Base-by-base conservation (phyloP, 2,888 invertebrate species). In the Pomacea canaliculata region DNA sequence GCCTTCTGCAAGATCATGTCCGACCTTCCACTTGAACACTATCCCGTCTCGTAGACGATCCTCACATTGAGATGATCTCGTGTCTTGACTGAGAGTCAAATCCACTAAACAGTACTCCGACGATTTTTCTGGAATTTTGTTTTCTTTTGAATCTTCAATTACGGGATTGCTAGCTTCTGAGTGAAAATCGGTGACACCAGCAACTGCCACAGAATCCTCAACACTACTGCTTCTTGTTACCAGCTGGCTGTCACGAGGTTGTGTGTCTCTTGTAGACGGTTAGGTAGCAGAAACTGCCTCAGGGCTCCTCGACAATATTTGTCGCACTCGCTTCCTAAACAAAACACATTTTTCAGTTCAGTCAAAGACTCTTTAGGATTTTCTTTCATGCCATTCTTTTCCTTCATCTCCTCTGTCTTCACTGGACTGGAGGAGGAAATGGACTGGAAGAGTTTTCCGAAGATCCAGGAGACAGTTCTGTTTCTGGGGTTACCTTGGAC, bases 231-330 rank as follows among this genome's bases (percentile, higher is more conserved):
- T 48, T 19, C 9, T 48, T 27, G 49, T 13, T 56, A 16, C 18
- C 10, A 23, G 59, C 9, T 37, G 1, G 19, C 16, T 18, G n/a
- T n/a, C 18, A 27, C 19, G 19, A 7, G 51, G 4, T 8, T n/a
- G 74, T 74, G 60, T 2, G 74, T 74, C 49, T 74, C 74, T 9
- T 23, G 12, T 13, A 74, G 60, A 13, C 74, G 68, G 69, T 74
- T 63, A n/a, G 74, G 74, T 12, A 74, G 59, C 23, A 59, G 62
- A 10, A 69, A n/a, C 18, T 74, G 67, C 62, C 69, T 59, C 56
- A 67, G 68, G 19, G 59, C 12, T 59, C 19, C 63, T 23, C 63
- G 63, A 63, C 10, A 56, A 56, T 56, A 56, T 16, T 56, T 56
- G 10, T 56, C 51, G 8, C 10, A 56, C 0, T 56, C 12, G 51